Base-by-base conservation (phyloP, 2,888 invertebrate species). In the Pyrrhosoma nymphula region DNA sequence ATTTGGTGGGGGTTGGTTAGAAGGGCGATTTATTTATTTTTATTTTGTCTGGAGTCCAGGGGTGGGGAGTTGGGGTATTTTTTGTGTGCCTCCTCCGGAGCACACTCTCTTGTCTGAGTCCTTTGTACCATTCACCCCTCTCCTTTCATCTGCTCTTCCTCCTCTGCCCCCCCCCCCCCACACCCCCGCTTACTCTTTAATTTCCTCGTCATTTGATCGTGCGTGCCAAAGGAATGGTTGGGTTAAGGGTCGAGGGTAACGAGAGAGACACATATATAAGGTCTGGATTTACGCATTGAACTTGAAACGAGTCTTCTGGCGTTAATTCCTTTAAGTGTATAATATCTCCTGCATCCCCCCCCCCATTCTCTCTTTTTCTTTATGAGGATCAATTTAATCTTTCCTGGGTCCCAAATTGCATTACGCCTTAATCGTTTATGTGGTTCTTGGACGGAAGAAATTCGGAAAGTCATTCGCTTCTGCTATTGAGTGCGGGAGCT, bases 131-230 rank as follows among this genome's bases (percentile, higher is more conserved):
- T 91, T 91, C 55, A 47, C 35, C 39, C 30, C 30, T 63, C 56
- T 91, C 56, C 39, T 91, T 35, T 63, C 63, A 23, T 90, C 30
- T 47, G 20, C 35, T 30, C 82, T n/a, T 26, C 14, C 82, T 82
- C 82, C 30, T 82, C 60, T 93, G n/a, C 10, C 47, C 47, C 18
- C 20, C 47, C 69, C 47, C 69, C 47, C 16, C 56, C 26, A 6
- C 60, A 4, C 75, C 69, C 47, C 47, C 69, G 69, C 69, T 47
- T 69, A 8, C 93, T 63, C 93, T 93, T 47, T 93, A 93, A 93
- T 93, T 93, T 93, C 69, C 69, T 69, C 93, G 93, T 26, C 69
- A 69, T 93, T 93, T 93, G 93, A 93, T 93, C 93, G 93, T 55
- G n/a, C 18, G 91, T 82, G 82, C 82, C 35, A 30, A 82, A 82